Base-by-base conservation (phyloP, 2,888 invertebrate genomes). In the Thysanoteuthis rhombus region DNA sequence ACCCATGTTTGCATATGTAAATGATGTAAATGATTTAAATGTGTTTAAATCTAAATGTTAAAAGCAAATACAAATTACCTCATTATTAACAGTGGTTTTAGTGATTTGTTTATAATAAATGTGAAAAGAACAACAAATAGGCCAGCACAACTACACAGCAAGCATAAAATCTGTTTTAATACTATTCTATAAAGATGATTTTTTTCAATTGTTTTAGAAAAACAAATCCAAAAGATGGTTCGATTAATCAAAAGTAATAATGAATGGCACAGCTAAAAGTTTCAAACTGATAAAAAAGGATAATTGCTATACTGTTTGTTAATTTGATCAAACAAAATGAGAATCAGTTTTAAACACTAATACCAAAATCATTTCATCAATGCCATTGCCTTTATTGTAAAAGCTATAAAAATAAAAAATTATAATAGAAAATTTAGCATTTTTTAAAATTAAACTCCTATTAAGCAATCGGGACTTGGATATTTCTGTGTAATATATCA, bases 71-170 rank as follows among this genome's bases (percentile, higher is more conserved):
- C 75, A 75, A 75, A 75, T 52, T 52, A 52, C 52, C 52, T 52
- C 22, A 52, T 75, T 58, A 58, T 58, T 75, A 75, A 75, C n/a
- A 75, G 75, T 75, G 75, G 75, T 75, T 92, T 45, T 92, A 45
- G 92, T 92, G 92, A 92, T n/a, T 92, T 90, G 90, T 90, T 92
- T 32, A 45, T 92, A 25, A 90, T 90, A 90, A 39, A 38, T 92
- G 92, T 92, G 92, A 42, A 92, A 92, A 92, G n/a, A 92, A 92
- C 90, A 90, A 90, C 42, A 92, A 92, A 45, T 92, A 92, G 42
- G 42, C 92, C 92, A 92, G 92, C 92, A 40, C 92, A 92, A 92
- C 90, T 22, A 40, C 92, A 92, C 92, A 92, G 92, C 90, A 90
- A 90, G 90, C 92, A 92, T 92, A 92, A 92, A 45, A 92, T 38